Evolutionary conservation across 2,797 vertebrate genomes (phyloP).

Genomic region (Crax fasciolata): DNA sequence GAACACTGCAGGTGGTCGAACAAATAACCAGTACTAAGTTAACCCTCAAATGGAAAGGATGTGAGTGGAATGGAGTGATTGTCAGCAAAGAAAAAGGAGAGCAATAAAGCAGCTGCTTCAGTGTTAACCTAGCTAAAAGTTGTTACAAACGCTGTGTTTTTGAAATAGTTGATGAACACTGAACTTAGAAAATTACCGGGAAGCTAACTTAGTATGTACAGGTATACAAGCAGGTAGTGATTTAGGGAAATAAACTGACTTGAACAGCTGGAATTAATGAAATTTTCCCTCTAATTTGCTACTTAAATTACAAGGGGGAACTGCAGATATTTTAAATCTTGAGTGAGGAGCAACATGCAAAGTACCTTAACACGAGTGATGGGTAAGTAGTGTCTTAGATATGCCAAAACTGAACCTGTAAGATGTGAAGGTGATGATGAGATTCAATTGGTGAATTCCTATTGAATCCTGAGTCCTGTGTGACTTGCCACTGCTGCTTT

Average conservation of each 20-base stretch:
- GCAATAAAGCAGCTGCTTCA: not conserved
- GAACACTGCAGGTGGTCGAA: slow-evolving; percentile 14
- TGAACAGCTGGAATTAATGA: slow-evolving; percentile 12
- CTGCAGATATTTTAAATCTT: not conserved
- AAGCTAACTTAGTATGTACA: not conserved
- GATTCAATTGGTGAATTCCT: not conserved
- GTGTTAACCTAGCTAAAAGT: not conserved
- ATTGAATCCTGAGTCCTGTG: rapidly evolving
- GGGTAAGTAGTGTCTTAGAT: not conserved
- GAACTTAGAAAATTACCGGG: not conserved
- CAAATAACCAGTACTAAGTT: not conserved
- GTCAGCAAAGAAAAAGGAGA: not conserved
- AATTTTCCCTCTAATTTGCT: slow-evolving; percentile 8
- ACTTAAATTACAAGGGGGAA: slow-evolving; percentile 9
- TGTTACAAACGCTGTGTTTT: not conserved
- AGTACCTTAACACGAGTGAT: not conserved
- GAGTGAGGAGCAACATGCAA: not conserved
- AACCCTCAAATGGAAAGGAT: not conserved
- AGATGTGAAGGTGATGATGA: not conserved
- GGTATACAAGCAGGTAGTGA: not conserved
- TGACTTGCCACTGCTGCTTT: not conserved
- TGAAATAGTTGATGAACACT: not conserved
- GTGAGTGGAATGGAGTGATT: not conserved
- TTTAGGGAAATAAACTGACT: not conserved
- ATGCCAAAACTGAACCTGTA: rapidly evolving